Evolutionary conservation across 2,797 vertebrate genomes (phyloP).

Genomic region (Enoplosus armatus): DNA sequence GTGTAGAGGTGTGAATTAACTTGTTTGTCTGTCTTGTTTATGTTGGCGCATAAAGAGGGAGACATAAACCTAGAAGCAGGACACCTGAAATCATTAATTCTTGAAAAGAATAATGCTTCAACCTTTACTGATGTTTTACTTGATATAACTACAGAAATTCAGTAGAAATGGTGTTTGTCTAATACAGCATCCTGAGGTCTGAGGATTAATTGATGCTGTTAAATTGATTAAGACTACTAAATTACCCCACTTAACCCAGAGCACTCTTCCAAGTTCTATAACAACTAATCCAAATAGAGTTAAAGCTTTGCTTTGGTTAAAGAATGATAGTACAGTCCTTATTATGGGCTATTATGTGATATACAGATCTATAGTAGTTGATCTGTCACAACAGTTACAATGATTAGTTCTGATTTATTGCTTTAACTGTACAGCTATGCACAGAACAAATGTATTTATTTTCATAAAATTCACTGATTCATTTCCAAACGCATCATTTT

Average conservation of each 20-base stretch:
- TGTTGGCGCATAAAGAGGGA: neutral
- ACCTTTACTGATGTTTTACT: neutral
- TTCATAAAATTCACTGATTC: neutral
- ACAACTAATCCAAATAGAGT: constrained; percentile 3
- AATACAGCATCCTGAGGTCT: constrained; percentile 6
- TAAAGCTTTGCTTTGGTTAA: neutral
- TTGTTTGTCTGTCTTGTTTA: neutral
- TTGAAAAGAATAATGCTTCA: neutral
- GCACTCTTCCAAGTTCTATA: constrained; percentile 10
- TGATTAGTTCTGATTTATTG: neutral
- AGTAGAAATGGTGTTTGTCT: neutral
- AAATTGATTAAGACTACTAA: constrained; percentile 37
- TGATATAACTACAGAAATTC: neutral
- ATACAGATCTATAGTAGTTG: neutral
- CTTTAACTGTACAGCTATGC: neutral
- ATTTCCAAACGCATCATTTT: neutral
- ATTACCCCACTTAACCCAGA: constrained; percentile 42
- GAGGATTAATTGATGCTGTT: constrained; percentile 45
- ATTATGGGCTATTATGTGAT: neutral
- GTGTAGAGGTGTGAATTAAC: neutral
- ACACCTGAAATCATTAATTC: neutral
- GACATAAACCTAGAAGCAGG: neutral
- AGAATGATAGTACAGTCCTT: neutral
- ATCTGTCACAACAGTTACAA: neutral
- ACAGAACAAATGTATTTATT: neutral